Base-by-base conservation (phyloP, 2,797 vertebrate species). In the Lateolabrax maculatus region DNA sequence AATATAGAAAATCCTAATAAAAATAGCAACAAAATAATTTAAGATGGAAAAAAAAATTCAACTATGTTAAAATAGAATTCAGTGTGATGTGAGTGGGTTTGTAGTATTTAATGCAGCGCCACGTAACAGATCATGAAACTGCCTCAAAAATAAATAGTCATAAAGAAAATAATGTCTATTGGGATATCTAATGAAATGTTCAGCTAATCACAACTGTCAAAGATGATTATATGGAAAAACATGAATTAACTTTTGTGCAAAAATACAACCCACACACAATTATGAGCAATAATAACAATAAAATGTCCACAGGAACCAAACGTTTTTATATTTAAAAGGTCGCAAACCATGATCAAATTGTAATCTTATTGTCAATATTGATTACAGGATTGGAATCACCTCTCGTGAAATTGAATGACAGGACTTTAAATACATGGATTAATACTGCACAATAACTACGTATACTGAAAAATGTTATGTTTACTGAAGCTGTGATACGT, bases 261-360 rank as follows among this genome's bases (percentile, higher is more conserved):
- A 63, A 74, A 74, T 58, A 61, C 21, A 15, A 62, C 39, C 16
- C 60, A 55, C 12, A n/a, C 15, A 56, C n/a, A 64, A 51, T 72
- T 44, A 61, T 36, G 43, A 48, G 52, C 41, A 70, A 64, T 80
- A 27, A 71, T 1, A 49, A 12, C 55, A 61, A 25, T 9, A 43
- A 49, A n/a, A 52, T 53, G 37, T 51, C 19, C 41, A 56, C 29
- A 37, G 43, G 41, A 12, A 60, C 4, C 1, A 25, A 46, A 43
- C 3, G 3, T 36, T 36, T 66, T 31, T 49, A 37, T 64, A 55
- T 9, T n/a, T 43, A 70, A 55, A 46, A 71, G 6, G 43, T 39
- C n/a, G 55, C 1, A 63, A 58, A 57, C 10, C 11, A 37, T 34
- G n/a, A 69, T 73, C 16, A 8, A 65, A 64, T 75, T 72, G 16